These are phyloP conservation scores for Acrocephalus scirpaceus DNA, from an alignment of 2,797 vertebrate genomes.

Conservation along the genomic window DNA sequence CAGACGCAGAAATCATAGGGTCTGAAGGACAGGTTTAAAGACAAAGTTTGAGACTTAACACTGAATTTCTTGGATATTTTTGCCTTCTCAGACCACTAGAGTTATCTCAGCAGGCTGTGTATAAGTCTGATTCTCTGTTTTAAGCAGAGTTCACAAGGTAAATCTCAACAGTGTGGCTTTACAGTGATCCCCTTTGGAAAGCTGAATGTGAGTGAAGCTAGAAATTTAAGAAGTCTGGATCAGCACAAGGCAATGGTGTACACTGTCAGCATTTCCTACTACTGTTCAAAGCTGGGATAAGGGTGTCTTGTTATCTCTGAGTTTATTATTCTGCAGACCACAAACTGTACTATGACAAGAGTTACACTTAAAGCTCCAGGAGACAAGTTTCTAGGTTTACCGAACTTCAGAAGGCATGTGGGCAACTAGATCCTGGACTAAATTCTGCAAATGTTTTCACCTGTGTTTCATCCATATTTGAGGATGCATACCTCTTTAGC, in stretches of 20 bases:
- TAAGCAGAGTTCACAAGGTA: slow-evolving; percentile 63
- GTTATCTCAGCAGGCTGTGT: neutral
- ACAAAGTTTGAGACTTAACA: neutral
- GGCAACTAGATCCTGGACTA: neutral
- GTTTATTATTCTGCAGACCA: slow-evolving; percentile 25
- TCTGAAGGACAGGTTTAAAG: neutral
- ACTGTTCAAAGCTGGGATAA: slow-evolving; percentile 54
- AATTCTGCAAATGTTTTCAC: neutral
- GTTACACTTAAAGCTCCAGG: neutral
- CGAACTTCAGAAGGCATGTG: neutral
- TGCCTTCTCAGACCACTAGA: slow-evolving; percentile 4
- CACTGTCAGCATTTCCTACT: neutral
- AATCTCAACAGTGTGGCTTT: slow-evolving; percentile 62
- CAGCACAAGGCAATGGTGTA: slow-evolving; percentile 19
- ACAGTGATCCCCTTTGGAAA: slow-evolving; percentile 61
- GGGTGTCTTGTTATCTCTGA: slow-evolving; percentile 38
- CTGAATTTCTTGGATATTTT: slow-evolving; percentile 19
- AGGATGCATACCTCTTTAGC: neutral
- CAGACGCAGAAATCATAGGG: neutral
- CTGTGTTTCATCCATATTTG: neutral
- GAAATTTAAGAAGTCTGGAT: slow-evolving; percentile 64
- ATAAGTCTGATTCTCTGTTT: neutral
- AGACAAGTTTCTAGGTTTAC: neutral
- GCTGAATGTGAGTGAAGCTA: slow-evolving; percentile 48
- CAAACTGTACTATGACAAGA: neutral